A percentile compares a stretch with the other conserved stretches of the same genome.
These are phyloP conservation scores for Crocidura indochinensis DNA, from an alignment of 2,797 vertebrate species.

Conservation along the genomic window DNA sequence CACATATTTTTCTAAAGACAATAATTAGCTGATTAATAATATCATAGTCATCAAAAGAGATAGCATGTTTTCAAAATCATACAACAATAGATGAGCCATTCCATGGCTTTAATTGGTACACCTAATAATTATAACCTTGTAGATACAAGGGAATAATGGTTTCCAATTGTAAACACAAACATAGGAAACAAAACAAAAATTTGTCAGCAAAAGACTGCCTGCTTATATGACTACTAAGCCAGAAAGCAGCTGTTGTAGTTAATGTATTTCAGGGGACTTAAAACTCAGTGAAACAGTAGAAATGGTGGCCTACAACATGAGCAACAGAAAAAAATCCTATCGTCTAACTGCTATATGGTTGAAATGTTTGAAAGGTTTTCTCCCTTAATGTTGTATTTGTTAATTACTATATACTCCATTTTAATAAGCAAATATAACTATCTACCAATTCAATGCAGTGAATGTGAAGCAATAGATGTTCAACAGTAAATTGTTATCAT, in stretches of 20 bases:
- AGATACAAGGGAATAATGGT: constrained; percentile 81
- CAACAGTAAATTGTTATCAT: background rate
- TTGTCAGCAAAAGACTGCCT: constrained; percentile 70
- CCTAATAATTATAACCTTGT: constrained; percentile 88
- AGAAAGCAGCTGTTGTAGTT: constrained; percentile 56
- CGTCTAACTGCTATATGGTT: background rate
- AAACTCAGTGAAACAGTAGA: constrained; percentile 57
- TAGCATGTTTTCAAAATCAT: constrained; percentile 83
- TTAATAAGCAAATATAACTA: constrained; percentile 24
- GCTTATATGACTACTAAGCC: constrained; percentile 67
- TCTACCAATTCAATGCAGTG: too few species aligned
- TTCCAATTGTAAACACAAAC: constrained; percentile 86
- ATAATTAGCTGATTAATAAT: constrained; percentile 88
- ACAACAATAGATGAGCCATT: constrained; percentile 84
- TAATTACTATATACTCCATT: constrained; percentile 28
- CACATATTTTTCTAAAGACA: constrained; percentile 77
- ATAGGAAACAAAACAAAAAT: constrained; percentile 83
- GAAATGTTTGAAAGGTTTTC: constrained; percentile 29
- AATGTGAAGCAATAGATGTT: background rate
- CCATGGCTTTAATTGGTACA: constrained; percentile 85
- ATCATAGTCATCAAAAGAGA: constrained; percentile 82
- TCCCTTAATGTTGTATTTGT: constrained; percentile 22
- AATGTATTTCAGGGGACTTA: constrained; percentile 72
- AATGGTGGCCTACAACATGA: constrained; percentile 8
- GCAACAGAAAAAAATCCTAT: constrained; percentile 1